phyloP scores from a whole-genome alignment of 2,113 vertebrate species.

The Willisornis vidua region DNA sequence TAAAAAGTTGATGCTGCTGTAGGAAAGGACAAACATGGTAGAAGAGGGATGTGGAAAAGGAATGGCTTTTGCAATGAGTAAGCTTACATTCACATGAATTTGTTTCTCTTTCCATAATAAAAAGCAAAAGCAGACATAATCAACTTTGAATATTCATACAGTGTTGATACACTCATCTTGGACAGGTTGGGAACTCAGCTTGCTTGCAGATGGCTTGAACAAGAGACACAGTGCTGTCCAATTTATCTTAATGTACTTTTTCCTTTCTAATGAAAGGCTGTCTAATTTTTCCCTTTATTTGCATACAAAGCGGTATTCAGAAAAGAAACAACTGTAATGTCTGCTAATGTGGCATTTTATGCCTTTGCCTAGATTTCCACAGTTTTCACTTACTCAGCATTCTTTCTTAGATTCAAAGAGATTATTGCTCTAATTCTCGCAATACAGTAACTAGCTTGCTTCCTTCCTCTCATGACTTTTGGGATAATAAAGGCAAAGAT shows the following conservation, averaged over 20 bases:
- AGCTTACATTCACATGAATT: not conserved
- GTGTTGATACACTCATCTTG: not conserved
- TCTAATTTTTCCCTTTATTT: not conserved
- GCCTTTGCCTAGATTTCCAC: not conserved
- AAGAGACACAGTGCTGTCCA: not conserved
- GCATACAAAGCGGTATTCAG: not conserved
- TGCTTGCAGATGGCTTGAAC: not conserved
- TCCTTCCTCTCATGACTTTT: not conserved
- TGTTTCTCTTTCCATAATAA: not conserved
- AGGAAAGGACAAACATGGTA: not conserved
- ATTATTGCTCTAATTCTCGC: not conserved
- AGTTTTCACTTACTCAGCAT: not conserved
- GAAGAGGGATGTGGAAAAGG: not conserved
- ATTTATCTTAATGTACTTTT: not conserved
- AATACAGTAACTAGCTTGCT: not conserved
- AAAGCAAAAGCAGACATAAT: not conserved
- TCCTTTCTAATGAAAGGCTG: not conserved
- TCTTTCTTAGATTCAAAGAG: not conserved
- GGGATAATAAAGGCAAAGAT: not conserved
- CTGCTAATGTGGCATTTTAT: not conserved
- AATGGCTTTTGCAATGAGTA: not conserved
- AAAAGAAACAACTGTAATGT: not conserved
- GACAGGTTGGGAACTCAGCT: not conserved
- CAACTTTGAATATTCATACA: not conserved
- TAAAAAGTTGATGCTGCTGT: not conserved